Conservation (phyloP, 2,888 invertebrate genomes). For the Rhagophthalmus giganteus region DNA sequence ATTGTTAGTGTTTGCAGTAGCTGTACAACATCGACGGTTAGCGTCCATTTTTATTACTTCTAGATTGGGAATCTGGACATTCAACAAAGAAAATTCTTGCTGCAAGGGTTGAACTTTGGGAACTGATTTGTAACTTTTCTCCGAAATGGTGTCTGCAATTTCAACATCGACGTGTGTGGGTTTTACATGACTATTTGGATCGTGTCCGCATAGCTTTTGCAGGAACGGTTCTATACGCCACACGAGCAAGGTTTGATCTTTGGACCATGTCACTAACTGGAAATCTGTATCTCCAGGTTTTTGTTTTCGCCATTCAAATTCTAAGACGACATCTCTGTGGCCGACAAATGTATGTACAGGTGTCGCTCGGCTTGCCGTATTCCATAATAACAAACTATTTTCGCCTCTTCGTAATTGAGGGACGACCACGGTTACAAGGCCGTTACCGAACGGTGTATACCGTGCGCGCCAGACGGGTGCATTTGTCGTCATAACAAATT, state of each 20-base stretch:
- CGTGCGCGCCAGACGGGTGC: constrained; percentile 92
- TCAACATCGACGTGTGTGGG: constrained; percentile 15
- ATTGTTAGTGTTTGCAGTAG: constrained; percentile 59
- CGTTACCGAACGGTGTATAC: constrained; percentile 85
- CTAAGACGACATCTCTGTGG: constrained; percentile 90
- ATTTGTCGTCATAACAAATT: constrained; percentile 81
- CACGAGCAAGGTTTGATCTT: constrained; percentile 88
- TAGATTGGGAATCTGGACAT: constrained; percentile 74
- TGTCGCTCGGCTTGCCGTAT: constrained; percentile 68
- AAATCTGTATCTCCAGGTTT: constrained; percentile 63
- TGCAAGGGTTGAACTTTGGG: constrained; percentile 65
- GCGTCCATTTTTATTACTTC: constrained; percentile 61
- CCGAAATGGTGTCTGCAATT: constrained; percentile 13
- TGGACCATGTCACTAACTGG: constrained; percentile 92
- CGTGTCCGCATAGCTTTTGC: constrained; percentile 78
- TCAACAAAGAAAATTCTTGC: constrained; percentile 76
- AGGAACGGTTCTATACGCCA: constrained; percentile 88
- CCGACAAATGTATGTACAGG: constrained; percentile 92
- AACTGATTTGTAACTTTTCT: constrained; percentile 36
- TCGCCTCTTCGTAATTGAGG: constrained; percentile 90
- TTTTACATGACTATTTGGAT: constrained; percentile 57
- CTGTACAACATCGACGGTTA: constrained; percentile 61
- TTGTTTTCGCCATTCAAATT: constrained; percentile 91
- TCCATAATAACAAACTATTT: constrained; percentile 79
- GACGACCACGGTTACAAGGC: constrained; percentile 87